These are phyloP conservation scores for Lasiommata megera DNA, from an alignment of 2,888 invertebrate species.

Conservation along the genomic window DNA sequence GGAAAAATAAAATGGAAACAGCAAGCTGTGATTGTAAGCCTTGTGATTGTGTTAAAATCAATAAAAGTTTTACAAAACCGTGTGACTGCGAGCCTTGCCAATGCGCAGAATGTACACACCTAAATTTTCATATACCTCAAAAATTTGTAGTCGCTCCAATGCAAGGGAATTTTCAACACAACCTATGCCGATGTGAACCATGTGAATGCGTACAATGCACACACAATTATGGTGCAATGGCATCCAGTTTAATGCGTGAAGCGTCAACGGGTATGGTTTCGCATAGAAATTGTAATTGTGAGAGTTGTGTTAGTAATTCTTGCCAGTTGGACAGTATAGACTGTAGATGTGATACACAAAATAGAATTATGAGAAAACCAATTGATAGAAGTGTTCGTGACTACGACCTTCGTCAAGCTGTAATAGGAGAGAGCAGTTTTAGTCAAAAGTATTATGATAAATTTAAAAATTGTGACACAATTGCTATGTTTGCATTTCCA, in stretches of 20 bases:
- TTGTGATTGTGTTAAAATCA: slow-evolving; percentile 42
- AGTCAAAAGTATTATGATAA: not conserved
- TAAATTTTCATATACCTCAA: slow-evolving; percentile 29
- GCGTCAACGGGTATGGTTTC: slow-evolving; percentile 47
- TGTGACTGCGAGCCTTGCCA: slow-evolving; percentile 50
- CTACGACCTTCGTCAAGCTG: slow-evolving; percentile 48
- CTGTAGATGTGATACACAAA: slow-evolving; percentile 48
- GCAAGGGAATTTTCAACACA: slow-evolving; percentile 35
- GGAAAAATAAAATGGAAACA: slow-evolving; percentile 20
- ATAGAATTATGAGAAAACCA: slow-evolving; percentile 48
- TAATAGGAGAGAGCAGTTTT: slow-evolving; percentile 24
- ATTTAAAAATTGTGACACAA: slow-evolving; percentile 33
- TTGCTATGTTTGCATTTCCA: slow-evolving; percentile 45
- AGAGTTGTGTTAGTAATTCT: slow-evolving; percentile 44
- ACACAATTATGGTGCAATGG: slow-evolving; percentile 34
- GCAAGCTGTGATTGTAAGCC: slow-evolving; percentile 44
- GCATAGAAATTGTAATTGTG: slow-evolving; percentile 45
- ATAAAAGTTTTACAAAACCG: slow-evolving; percentile 29
- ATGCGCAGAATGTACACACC: slow-evolving; percentile 42
- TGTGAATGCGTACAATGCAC: slow-evolving; percentile 54
- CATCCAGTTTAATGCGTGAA: slow-evolving; percentile 42
- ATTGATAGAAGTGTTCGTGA: slow-evolving; percentile 44
- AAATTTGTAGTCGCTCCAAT: slow-evolving; percentile 43
- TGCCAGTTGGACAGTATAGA: slow-evolving; percentile 43
- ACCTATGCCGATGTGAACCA: slow-evolving; percentile 48